Evolutionary conservation across 2,113 vertebrate species (phyloP).

Genomic region (Dissostichus mawsoni): DNA sequence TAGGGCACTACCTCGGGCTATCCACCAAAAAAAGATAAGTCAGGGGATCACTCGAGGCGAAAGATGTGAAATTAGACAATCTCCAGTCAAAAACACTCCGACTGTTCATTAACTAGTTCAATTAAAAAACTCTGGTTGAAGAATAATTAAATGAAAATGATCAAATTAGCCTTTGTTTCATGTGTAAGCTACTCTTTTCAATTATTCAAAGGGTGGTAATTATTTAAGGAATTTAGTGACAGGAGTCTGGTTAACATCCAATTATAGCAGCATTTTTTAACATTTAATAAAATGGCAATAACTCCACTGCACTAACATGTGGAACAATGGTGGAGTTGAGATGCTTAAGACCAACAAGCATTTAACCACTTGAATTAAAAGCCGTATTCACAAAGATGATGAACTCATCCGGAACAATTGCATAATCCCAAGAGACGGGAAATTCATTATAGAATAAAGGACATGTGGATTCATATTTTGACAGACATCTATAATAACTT

Average conservation of each 20-base stretch:
- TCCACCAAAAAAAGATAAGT: constrained; percentile 62
- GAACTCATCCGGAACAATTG: constrained; percentile 28
- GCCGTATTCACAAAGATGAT: constrained; percentile 8
- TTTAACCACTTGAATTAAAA: constrained; percentile 34
- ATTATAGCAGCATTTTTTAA: constrained; percentile 5
- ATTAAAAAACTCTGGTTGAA: constrained; percentile 54
- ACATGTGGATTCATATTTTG: neutral
- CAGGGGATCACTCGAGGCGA: constrained; percentile 70
- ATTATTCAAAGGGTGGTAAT: constrained; percentile 65
- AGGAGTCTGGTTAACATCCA: constrained; percentile 30
- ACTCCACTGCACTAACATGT: neutral
- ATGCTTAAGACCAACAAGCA: constrained; percentile 17
- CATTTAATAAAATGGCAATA: neutral
- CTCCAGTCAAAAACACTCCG: constrained; percentile 62
- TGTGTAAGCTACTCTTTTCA: constrained; percentile 55
- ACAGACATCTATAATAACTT: constrained; percentile 11
- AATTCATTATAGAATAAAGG: constrained; percentile 12
- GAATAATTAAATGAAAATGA: constrained; percentile 74
- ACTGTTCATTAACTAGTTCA: constrained; percentile 75
- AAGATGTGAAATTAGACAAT: constrained; percentile 67
- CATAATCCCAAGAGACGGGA: neutral
- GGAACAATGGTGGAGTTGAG: neutral
- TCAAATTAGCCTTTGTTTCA: constrained; percentile 65
- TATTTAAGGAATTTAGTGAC: constrained; percentile 57
- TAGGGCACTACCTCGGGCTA: constrained; percentile 72